Evolutionary conservation across 2,888 invertebrate species (phyloP), one percentile per base, ranked within the genome.

Genomic region (Loripinus fragilis): DNA sequence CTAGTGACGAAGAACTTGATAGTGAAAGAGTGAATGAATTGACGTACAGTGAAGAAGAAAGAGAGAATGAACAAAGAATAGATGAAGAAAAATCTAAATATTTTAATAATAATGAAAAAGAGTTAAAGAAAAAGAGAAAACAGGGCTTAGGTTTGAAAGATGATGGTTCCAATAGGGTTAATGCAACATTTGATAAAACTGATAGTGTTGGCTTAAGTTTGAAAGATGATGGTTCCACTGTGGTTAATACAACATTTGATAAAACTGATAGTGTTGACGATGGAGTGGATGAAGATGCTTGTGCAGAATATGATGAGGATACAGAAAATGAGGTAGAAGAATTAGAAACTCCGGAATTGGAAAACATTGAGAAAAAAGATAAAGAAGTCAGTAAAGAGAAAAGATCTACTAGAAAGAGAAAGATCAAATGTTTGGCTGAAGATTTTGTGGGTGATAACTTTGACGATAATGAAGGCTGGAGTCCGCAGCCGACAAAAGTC

Each of bases 41-140:
- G 30, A 76, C 66, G n/a, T 83, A 78, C 52, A 76, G 81, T 42
- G 81, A 79, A 28, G 86, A 86, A 50, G 82, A 86, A 45, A 72
- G 80, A 28, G 86, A 80, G 35, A 83, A 83, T 74, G 82, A 82
- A 28, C 68, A 76, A 52, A 55, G 68, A 66, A n/a, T 73, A n/a
- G 55, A 55, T 25, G 68, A 52, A 10, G 41, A 70, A 20, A 48
- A 52, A 35, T 79, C 81, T 20, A 60, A 76, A 33, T 79, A 73
- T 71, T 77, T 80, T 38, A 64, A 72, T 30, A 48, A 65, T 41
- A 73, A 68, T 35, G 75, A 45, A 28, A 65, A 60, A 35, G 25
- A 69, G n/a, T 67, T 60, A n/a, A 76, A 66, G 52, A 38, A 68
- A 20, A 80, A 78, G 60, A 69, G 77, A 30, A 78, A 76, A 67